phyloP scores from a whole-genome alignment of 2,888 invertebrate species.

The Drymonia ruficornis region DNA sequence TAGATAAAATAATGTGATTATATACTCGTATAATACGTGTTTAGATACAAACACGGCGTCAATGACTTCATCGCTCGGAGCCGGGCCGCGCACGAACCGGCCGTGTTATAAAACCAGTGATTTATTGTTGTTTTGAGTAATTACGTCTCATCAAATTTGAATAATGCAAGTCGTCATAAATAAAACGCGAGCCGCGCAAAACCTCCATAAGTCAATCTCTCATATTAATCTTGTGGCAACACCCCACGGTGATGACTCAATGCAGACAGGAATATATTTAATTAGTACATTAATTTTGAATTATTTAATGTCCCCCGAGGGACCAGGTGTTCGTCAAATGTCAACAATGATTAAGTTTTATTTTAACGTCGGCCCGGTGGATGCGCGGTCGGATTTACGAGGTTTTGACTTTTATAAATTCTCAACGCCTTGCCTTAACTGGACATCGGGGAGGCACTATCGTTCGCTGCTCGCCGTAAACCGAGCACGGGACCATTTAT shows the following conservation, averaged over 20 bases:
- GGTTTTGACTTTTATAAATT: conserved; percentile 80
- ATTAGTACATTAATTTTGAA: conserved; percentile 81
- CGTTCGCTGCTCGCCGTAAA: conserved; percentile 69
- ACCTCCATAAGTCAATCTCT: conserved; percentile 78
- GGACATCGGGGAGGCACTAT: conserved; percentile 73
- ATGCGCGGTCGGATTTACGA: conserved; percentile 67
- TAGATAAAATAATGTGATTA: conserved; percentile 62
- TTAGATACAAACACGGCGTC: conserved; percentile 58
- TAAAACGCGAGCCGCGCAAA: conserved; percentile 68
- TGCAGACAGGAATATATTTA: conserved; percentile 77
- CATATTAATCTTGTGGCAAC: conserved; percentile 75
- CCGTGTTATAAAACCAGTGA: conserved; percentile 75
- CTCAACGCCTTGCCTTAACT: conserved; percentile 75
- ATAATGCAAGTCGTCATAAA: conserved; percentile 80
- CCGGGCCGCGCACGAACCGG: conserved; percentile 66
- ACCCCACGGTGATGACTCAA: conserved; percentile 75
- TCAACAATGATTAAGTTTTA: conserved; percentile 81
- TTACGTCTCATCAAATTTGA: conserved; percentile 83
- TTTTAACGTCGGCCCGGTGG: conserved; percentile 58
- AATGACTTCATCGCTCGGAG: conserved; percentile 68
- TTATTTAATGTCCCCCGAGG: conserved; percentile 70
- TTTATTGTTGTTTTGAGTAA: conserved; percentile 82
- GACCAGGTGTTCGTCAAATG: conserved; percentile 81
- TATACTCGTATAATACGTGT: conserved; percentile 64
- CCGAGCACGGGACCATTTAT: conserved; percentile 73